Evolutionary conservation across 2,888 invertebrate species (phyloP).

Genomic region (Pterostichus niger): DNA sequence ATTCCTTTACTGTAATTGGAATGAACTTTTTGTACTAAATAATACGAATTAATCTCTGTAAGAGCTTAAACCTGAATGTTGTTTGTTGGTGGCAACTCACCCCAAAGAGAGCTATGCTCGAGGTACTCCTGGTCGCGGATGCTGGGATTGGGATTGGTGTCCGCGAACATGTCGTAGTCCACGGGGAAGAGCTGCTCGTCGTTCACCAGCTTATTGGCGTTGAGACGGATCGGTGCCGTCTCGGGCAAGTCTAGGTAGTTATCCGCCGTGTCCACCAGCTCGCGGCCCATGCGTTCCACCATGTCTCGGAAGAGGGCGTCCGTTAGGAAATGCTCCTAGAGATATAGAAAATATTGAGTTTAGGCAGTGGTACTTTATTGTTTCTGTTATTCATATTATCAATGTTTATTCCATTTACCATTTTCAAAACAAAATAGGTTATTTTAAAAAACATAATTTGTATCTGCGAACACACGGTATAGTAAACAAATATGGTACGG

Average conservation of each 20-base stretch:
- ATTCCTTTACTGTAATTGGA: too few relatives aligned
- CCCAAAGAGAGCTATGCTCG: slow-evolving; percentile 85
- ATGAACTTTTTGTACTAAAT: too few relatives aligned
- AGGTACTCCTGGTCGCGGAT: slow-evolving; percentile 93
- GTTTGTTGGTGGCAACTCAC: slow-evolving; percentile 64
- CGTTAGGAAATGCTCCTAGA: slow-evolving; percentile 83
- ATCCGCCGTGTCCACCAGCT: slow-evolving; percentile 84
- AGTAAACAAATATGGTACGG: too few relatives aligned
- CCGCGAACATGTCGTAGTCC: slow-evolving; percentile 87
- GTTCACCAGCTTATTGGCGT: slow-evolving; percentile 80
- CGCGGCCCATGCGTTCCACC: slow-evolving; percentile 88
- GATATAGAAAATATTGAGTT: background rate
- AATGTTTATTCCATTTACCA: too few relatives aligned
- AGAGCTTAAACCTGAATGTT: too few relatives aligned
- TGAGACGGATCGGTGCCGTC: slow-evolving; percentile 71
- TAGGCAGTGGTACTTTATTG: too few relatives aligned
- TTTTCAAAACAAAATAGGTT: too few relatives aligned
- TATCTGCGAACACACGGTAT: too few relatives aligned
- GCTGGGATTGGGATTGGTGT: slow-evolving; percentile 86
- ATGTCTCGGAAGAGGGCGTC: slow-evolving; percentile 87
- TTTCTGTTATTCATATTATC: too few relatives aligned
- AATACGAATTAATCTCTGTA: too few relatives aligned
- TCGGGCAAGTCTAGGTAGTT: slow-evolving; percentile 83
- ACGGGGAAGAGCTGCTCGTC: slow-evolving; percentile 79
- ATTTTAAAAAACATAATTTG: too few relatives aligned